These are phyloP conservation scores for Rhinichthys osculus DNA, from an alignment of 2,797 vertebrate genomes.

Conservation along the genomic window DNA sequence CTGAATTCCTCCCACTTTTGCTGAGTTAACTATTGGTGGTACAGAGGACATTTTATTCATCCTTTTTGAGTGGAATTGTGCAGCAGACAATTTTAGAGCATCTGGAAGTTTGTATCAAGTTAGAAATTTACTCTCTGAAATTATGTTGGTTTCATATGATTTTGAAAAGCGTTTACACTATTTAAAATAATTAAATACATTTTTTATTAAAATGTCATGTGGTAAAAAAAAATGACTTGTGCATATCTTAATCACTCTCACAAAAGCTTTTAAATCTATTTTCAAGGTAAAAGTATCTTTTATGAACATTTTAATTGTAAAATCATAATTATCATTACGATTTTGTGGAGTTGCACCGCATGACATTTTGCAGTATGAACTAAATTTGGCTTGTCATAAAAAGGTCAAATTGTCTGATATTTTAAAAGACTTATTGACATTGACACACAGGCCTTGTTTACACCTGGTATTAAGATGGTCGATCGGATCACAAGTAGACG, in stretches of 20 bases:
- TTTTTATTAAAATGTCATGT: too few species aligned
- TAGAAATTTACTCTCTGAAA: not conserved
- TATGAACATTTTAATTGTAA: not conserved
- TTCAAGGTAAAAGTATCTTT: not conserved
- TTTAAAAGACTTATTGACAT: not conserved
- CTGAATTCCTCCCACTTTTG: slow-evolving; percentile 29
- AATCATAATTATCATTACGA: not conserved
- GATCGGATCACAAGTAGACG: too few species aligned
- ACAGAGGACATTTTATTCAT: slow-evolving; percentile 7
- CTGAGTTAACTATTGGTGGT: slow-evolving; percentile 38
- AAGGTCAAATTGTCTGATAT: not conserved
- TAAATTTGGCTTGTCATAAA: not conserved
- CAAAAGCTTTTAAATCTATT: not conserved
- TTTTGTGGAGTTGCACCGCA: not conserved
- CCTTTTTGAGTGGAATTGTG: not conserved
- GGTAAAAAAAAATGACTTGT: too few species aligned
- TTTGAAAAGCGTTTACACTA: not conserved
- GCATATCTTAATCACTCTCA: not conserved
- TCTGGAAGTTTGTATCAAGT: not conserved
- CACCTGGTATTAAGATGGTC: too few species aligned
- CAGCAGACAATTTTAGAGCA: not conserved
- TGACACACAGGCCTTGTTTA: not conserved
- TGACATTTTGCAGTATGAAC: not conserved
- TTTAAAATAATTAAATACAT: not conserved
- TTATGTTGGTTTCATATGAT: not conserved